phyloP scores from a whole-genome alignment of 2,888 invertebrate genomes.

The Synanthedon vespiformis region DNA sequence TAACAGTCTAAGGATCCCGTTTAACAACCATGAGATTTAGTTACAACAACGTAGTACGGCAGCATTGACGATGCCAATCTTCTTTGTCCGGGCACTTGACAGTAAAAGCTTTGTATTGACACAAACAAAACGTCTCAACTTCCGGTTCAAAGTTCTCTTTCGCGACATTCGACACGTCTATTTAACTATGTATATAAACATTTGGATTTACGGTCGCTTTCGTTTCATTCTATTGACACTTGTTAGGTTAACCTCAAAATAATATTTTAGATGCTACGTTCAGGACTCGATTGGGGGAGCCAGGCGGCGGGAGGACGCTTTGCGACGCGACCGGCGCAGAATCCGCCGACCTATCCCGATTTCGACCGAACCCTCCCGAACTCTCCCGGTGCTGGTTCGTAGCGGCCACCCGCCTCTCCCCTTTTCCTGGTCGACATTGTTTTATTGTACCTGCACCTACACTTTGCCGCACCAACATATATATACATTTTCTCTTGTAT shows the following conservation, averaged over 20 bases:
- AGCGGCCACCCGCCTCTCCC: background rate
- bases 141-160: constrained; percentile 55
- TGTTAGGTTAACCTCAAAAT: constrained; percentile 60
- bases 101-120: constrained; percentile 68
- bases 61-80: constrained; percentile 41
- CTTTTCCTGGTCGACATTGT: background rate
- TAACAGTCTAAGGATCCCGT: constrained; percentile 28
- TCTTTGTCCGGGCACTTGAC: constrained; percentile 69
- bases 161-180: constrained; percentile 63
- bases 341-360: constrained; percentile 25
- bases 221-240: constrained; percentile 36
- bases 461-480: background rate
- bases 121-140: constrained; percentile 67
- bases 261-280: constrained; percentile 62
- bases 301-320: constrained; percentile 35
- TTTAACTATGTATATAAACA: constrained; percentile 24
- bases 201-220: constrained; percentile 28
- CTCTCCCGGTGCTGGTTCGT: background rate
- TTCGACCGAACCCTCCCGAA: constrained; percentile 6
- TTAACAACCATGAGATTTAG: constrained; percentile 36
- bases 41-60: constrained; percentile 34
- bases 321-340: constrained; percentile 13
- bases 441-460: background rate
- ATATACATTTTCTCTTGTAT: background rate
- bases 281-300: constrained; percentile 52